Percentiles rank a stretch among this genome's conserved stretches.
Conservation (phyloP, 92 coral and sea anemone species). For the Ricordea florida region DNA sequence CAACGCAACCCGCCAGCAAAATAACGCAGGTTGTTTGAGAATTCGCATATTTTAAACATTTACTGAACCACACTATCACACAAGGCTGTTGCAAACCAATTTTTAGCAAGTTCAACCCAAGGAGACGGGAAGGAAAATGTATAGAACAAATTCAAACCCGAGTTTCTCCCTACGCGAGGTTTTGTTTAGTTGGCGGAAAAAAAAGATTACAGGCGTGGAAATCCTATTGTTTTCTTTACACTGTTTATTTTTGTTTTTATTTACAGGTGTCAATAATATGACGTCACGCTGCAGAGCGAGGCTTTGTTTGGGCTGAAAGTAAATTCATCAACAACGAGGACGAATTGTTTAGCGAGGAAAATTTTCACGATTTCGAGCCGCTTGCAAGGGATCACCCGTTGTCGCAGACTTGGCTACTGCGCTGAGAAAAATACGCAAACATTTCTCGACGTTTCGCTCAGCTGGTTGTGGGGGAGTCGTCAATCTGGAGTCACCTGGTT, state of each 20-base stretch:
- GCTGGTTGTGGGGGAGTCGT: too few species aligned
- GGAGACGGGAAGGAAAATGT: background rate
- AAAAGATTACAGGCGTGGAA: slow-evolving; percentile 79
- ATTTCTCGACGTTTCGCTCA: too few species aligned
- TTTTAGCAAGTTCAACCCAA: too few species aligned
- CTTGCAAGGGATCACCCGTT: background rate
- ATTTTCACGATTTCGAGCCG: slow-evolving; percentile 8
- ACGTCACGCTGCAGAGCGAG: slow-evolving; percentile 93
- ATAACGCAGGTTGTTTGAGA: background rate
- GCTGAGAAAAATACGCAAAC: too few species aligned
- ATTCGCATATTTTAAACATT: background rate
- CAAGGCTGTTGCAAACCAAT: too few species aligned
- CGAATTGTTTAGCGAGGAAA: slow-evolving; percentile 69
- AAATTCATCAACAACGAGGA: slow-evolving; percentile 82
- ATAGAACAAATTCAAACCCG: background rate
- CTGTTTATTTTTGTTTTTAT: slow-evolving; percentile 99
- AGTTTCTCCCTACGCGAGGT: slow-evolving; percentile 54
- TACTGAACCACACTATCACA: background rate
- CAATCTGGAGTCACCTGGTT: too few species aligned
- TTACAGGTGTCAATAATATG: slow-evolving; percentile 99
- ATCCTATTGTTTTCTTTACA: slow-evolving; percentile 78
- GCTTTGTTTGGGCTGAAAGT: slow-evolving; percentile 93
- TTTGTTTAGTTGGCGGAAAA: slow-evolving; percentile 85
- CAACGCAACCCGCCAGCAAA: background rate
- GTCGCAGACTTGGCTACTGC: too few species aligned